Evolutionary conservation across 1,140 invertebrate species (phyloP).

Genomic region (Choristoneura fumiferana): DNA sequence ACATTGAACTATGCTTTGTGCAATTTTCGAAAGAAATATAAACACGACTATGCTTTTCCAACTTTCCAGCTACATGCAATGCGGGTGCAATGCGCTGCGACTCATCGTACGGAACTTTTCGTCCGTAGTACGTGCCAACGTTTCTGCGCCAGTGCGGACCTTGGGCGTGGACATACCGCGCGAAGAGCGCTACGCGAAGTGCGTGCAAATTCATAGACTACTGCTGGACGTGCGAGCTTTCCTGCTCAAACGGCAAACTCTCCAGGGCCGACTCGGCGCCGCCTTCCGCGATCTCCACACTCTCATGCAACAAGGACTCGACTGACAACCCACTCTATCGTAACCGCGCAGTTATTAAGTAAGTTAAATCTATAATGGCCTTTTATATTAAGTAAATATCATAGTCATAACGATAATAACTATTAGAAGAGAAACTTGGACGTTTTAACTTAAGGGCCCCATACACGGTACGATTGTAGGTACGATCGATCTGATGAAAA

Average conservation of each 20-base stretch:
- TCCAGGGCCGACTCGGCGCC: slow-evolving; percentile 72
- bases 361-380: too few relatives aligned
- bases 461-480: too few relatives aligned
- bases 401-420: too few relatives aligned
- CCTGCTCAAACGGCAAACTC: slow-evolving; percentile 71
- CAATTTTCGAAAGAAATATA: too few relatives aligned
- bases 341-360: too few relatives aligned
- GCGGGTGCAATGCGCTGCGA: slow-evolving; percentile 91
- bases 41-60: neutral
- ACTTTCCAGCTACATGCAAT: slow-evolving; percentile 90
- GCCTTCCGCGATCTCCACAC: slow-evolving; percentile 74
- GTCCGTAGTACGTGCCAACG: slow-evolving; percentile 94
- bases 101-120: slow-evolving; percentile 95
- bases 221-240: slow-evolving; percentile 79
- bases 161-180: slow-evolving; percentile 95
- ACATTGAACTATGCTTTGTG: slow-evolving; percentile 3
- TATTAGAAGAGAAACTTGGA: too few relatives aligned
- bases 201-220: slow-evolving; percentile 80
- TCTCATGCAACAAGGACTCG: slow-evolving; percentile 73
- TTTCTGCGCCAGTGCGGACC: slow-evolving; percentile 89
- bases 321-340: slow-evolving; percentile 37
- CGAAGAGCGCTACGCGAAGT: slow-evolving; percentile 92
- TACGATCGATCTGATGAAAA: too few relatives aligned
- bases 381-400: too few relatives aligned
- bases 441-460: too few relatives aligned